Conservation (phyloP, 2,797 vertebrate genomes). For the Mormyrus proboscirostris region DNA sequence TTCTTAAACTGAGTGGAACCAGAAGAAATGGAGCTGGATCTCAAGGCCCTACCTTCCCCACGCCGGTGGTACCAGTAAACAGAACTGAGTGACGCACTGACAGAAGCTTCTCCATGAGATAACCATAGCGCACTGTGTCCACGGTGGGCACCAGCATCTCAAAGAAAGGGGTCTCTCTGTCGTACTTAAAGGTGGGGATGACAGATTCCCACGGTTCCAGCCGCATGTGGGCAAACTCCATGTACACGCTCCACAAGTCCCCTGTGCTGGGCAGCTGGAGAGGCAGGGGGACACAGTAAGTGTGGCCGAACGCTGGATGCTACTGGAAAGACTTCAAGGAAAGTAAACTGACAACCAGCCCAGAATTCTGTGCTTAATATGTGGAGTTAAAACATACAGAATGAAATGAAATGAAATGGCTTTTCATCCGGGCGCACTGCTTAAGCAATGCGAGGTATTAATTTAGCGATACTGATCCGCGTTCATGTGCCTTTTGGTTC, state of each 20-base stretch:
- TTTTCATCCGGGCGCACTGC: not conserved
- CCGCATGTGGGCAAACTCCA: conserved; percentile 66
- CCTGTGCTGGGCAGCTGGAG: conserved; percentile 64
- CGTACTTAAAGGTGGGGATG: conserved; percentile 71
- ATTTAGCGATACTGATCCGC: not conserved
- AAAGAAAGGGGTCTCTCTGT: conserved; percentile 68
- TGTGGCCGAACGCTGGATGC: not conserved
- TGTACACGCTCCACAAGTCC: conserved; percentile 69
- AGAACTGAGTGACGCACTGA: conserved; percentile 71
- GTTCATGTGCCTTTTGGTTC: not conserved
- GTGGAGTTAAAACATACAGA: not conserved
- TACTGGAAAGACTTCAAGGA: not conserved
- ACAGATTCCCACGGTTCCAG: conserved; percentile 73
- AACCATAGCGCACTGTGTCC: conserved; percentile 78
- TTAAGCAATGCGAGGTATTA: not conserved
- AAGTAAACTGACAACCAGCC: not conserved
- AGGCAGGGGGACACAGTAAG: not conserved
- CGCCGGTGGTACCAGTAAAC: conserved; percentile 77
- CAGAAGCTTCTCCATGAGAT: conserved; percentile 79
- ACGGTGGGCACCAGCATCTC: conserved; percentile 81
- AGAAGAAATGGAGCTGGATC: not conserved
- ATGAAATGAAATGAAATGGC: not conserved
- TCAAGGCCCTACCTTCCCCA: conserved; percentile 70
- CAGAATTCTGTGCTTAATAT: not conserved
- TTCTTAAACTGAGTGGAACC: not conserved